phyloP scores from a whole-genome alignment of 2,113 vertebrate genomes.

The Laticauda laticaudata region DNA sequence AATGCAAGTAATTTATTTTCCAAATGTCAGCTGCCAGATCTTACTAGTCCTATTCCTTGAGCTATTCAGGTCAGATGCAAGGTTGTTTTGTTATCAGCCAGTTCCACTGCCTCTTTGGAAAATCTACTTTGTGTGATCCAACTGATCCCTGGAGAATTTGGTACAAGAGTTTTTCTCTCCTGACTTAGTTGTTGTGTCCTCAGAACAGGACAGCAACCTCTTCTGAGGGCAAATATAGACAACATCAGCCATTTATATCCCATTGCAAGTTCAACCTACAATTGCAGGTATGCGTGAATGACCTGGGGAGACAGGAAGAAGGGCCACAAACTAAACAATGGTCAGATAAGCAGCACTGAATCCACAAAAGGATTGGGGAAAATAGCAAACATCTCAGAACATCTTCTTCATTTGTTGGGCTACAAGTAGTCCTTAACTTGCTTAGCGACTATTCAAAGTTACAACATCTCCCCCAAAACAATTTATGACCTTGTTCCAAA shows the following conservation, averaged over 20 bases:
- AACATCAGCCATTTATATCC: neutral
- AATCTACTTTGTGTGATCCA: neutral
- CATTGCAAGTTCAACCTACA: neutral
- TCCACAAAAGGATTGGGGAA: neutral
- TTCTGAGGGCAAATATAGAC: neutral
- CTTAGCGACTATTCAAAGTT: neutral
- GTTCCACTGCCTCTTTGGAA: constrained; percentile 49
- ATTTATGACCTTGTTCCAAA: neutral
- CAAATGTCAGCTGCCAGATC: constrained; percentile 47
- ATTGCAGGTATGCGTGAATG: neutral
- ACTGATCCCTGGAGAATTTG: neutral
- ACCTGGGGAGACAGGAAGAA: neutral
- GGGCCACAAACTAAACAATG: neutral
- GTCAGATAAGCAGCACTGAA: neutral
- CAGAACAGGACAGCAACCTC: neutral
- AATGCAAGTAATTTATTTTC: constrained; percentile 48
- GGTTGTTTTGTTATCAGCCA: constrained; percentile 53
- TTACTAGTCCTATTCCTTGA: constrained; percentile 45
- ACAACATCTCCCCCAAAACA: neutral
- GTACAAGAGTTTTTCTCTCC: neutral
- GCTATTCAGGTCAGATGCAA: constrained; percentile 47
- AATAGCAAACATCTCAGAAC: neutral
- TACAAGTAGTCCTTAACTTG: neutral
- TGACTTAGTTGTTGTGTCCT: neutral
- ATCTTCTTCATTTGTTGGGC: neutral